Conservation (phyloP, 1,140 invertebrate genomes). For the Bombus ignitus region DNA sequence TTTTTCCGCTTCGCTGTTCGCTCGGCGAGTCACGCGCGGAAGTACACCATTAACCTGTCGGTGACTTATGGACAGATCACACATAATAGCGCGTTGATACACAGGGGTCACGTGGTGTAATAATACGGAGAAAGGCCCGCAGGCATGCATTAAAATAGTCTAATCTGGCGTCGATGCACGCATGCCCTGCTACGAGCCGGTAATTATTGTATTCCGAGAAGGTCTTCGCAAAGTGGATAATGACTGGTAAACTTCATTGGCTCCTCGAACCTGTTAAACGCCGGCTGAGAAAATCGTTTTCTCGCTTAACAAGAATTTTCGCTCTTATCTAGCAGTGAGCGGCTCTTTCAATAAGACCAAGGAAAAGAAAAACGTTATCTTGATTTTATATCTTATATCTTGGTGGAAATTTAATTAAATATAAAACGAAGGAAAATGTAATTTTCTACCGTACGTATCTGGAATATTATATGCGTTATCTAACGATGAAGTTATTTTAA, state of each 20-base stretch:
- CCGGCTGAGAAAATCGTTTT: background rate
- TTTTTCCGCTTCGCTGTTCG: conserved; percentile 41
- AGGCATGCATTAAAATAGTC: conserved; percentile 41
- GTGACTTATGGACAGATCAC: conserved; percentile 63
- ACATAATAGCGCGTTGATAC: conserved; percentile 45
- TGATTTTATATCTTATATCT: background rate
- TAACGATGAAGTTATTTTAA: background rate
- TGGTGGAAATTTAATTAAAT: background rate
- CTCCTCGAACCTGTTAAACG: conserved; percentile 1
- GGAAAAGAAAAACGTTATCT: background rate
- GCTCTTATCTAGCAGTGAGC: background rate
- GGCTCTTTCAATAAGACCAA: background rate
- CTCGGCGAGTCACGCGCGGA: conserved; percentile 43
- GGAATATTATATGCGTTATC: background rate
- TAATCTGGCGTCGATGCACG: conserved; percentile 34
- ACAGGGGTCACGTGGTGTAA: conserved; percentile 39
- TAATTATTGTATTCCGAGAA: conserved; percentile 39
- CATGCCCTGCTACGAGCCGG: background rate
- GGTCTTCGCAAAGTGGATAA: conserved; percentile 40
- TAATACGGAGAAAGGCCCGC: conserved; percentile 26
- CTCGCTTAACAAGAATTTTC: background rate
- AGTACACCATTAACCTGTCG: conserved; percentile 68
- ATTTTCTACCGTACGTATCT: background rate
- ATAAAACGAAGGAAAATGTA: background rate
- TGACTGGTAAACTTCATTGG: conserved; percentile 18